Evolutionary conservation across 1,140 invertebrate genomes (phyloP), one percentile per base, ranked within the genome.

Genomic region (Steinernema khuongi): DNA sequence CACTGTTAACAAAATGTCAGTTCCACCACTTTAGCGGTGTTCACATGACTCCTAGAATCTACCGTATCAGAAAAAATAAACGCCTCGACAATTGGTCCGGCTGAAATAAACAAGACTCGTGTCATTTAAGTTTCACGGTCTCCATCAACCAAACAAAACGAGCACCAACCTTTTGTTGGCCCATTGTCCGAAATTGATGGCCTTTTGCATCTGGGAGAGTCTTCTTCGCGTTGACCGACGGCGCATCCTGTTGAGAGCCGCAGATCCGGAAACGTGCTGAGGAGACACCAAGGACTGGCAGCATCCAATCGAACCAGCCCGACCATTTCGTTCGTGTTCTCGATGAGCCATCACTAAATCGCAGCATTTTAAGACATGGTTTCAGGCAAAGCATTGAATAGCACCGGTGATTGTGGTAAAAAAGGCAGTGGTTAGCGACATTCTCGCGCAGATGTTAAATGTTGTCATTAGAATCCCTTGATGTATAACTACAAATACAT

Each of bases 181-280:
- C 75, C 75, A 76, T 71, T 77, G 68, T 67, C 68, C 43, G 60
- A 76, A 76, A 32, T 76, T 76, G 60, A 76, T 71, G 18, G 75
- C 75, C 43, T 76, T 76, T n/a, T 77, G 74, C 19, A 41, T 31
- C 29, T 69, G 75, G 2, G 30, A 29, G 30, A 36, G 29, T 22
- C 68, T 32, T 14, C 74, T 31, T 28, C 71, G 43, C 26, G 75
- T 76, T 1, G 75, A 76, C 26, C 75, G 75, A n/a, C 75, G 60
- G 4, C 75, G 50, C 19, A 76, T 77, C 31, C 33, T 72, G 18
- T 29, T 29, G 11, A 60, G 50, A 7, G 19, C 50, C 19, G 50
- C 14, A 14, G 50, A 60, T 60, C 50, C 7, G 7, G 50, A 7
- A 26, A 26, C 50, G 50, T 11, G 50, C 19, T 60, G 50, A 60